These are phyloP conservation scores for Kuschelorhynchus macadamiae DNA, from an alignment of 2,888 invertebrate species.

Conservation along the genomic window DNA sequence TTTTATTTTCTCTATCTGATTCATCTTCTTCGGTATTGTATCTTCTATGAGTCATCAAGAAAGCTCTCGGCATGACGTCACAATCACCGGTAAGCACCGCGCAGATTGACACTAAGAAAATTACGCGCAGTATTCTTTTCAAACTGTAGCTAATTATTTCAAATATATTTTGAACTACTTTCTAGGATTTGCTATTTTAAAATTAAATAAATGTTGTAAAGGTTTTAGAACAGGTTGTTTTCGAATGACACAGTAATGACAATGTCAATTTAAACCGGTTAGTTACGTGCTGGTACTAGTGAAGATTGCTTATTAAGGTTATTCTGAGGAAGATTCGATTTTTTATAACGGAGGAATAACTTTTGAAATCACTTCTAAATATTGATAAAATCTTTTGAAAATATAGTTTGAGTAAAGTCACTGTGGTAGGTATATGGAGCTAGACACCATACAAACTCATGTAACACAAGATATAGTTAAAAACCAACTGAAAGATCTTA, in stretches of 20 bases:
- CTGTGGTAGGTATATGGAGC: slow-evolving; percentile 8
- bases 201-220: too few species aligned
- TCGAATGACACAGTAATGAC: neutral
- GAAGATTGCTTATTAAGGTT: neutral
- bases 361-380: slow-evolving; percentile 3
- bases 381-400: too few species aligned
- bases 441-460: slow-evolving; percentile 4
- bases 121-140: too few species aligned
- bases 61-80: slow-evolving; percentile 74
- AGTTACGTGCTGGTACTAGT: slow-evolving; percentile 1
- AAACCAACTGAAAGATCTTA: slow-evolving; percentile 63
- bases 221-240: slow-evolving; percentile 12
- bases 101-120: neutral
- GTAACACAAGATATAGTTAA: slow-evolving; percentile 22
- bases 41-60: slow-evolving; percentile 75
- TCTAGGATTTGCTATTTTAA: too few species aligned
- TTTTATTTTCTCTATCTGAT: slow-evolving; percentile 29
- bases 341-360: slow-evolving; percentile 5
- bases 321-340: too few species aligned
- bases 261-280: neutral
- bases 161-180: too few species aligned
- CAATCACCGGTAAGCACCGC: neutral
- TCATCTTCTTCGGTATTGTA: slow-evolving; percentile 69
- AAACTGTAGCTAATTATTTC: too few species aligned
- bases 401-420: neutral